phyloP scores from a whole-genome alignment of 2,888 invertebrate species.

The Acanthosoma haemorrhoidale region DNA sequence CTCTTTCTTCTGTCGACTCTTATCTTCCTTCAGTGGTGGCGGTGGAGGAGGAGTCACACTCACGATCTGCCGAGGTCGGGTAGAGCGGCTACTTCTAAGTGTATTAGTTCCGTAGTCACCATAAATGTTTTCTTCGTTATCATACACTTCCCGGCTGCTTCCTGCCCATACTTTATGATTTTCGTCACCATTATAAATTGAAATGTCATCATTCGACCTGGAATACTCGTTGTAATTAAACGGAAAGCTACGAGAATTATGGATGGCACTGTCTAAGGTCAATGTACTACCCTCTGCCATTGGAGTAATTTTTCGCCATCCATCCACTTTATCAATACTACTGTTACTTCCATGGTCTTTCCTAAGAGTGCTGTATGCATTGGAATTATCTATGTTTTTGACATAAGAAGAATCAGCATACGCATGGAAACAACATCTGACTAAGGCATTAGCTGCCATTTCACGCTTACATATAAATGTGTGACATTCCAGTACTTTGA shows the following conservation, averaged over 20 bases:
- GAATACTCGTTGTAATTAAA: conserved; percentile 46
- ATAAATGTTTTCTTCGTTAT: conserved; percentile 65
- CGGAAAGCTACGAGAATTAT: conserved; percentile 46
- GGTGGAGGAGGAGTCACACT: conserved; percentile 72
- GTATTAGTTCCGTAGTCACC: conserved; percentile 59
- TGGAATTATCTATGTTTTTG: conserved; percentile 57
- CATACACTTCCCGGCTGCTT: conserved; percentile 47
- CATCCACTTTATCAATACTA: conserved; percentile 51
- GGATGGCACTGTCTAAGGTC: conserved; percentile 53
- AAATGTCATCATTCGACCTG: conserved; percentile 62
- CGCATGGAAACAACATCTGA: conserved; percentile 94
- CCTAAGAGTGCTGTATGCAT: conserved; percentile 51
- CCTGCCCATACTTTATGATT: conserved; percentile 93
- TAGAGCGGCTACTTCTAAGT: conserved; percentile 50
- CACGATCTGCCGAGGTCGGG: conserved; percentile 71
- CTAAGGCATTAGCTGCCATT: conserved; percentile 94
- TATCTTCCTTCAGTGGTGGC: conserved; percentile 63
- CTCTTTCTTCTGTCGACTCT: conserved; percentile 49
- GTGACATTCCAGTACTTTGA: conserved; percentile 97
- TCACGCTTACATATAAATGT: conserved; percentile 96
- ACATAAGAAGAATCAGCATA: conserved; percentile 94
- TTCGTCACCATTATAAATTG: conserved; percentile 83
- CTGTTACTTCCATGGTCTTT: conserved; percentile 45
- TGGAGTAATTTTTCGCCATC: conserved; percentile 50
- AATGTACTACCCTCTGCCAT: conserved; percentile 52